Percentiles rank a stretch among this genome's conserved stretches.
These are phyloP conservation scores for Drosophila fuyamai DNA, from an alignment of 1,140 invertebrate species.

Conservation along the genomic window DNA sequence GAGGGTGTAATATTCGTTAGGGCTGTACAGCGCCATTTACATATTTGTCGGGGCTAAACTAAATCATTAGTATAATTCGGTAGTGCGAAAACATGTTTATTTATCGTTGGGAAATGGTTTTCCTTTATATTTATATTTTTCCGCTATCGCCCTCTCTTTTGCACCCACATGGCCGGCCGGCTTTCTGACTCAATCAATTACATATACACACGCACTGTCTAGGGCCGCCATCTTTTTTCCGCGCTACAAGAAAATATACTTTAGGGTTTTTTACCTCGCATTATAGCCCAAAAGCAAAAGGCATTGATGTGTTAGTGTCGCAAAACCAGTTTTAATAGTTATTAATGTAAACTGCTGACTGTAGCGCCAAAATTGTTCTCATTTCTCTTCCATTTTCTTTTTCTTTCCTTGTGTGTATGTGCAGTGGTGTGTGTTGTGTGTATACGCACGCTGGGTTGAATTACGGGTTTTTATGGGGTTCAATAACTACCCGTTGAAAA, in stretches of 20 bases:
- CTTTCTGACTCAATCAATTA: constrained; percentile 54
- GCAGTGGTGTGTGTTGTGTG: constrained; percentile 21
- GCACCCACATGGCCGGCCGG: constrained; percentile 43
- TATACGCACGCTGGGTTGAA: constrained; percentile 53
- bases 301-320: constrained; percentile 2
- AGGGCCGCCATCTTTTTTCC: constrained; percentile 57
- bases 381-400: constrained; percentile 27
- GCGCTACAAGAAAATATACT: constrained; percentile 17
- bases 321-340: constrained; percentile 49
- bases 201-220: constrained; percentile 16
- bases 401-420: background rate
- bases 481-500: background rate
- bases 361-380: constrained; percentile 31
- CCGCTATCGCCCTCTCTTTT: constrained; percentile 5
- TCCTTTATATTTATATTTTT: constrained; percentile 6
- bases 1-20: background rate
- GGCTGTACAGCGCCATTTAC: background rate
- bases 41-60: background rate
- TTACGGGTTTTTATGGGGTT: constrained; percentile 3
- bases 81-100: constrained; percentile 4
- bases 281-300: constrained; percentile 1
- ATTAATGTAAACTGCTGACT: constrained; percentile 19
- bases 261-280: constrained; percentile 24
- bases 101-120: constrained; percentile 3
- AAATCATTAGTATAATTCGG: constrained; percentile 1